Base-by-base conservation (phyloP, 2,113 vertebrate genomes). In the Gobiocypris rarus region DNA sequence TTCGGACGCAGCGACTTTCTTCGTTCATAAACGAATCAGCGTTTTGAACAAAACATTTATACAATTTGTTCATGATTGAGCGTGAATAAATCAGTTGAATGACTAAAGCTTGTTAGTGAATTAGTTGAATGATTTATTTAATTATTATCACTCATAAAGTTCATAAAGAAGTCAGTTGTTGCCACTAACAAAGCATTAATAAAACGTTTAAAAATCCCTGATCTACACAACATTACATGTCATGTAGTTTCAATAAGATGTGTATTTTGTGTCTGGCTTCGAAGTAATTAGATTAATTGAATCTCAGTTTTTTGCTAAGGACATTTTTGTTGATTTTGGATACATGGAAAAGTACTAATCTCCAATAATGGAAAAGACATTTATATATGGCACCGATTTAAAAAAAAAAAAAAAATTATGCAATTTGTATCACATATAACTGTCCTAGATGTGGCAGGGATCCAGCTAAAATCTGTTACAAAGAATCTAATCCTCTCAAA, bases 401-500 rank as follows among this genome's bases (percentile, higher is more conserved):
- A n/a, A n/a, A n/a, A n/a, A n/a, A n/a, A n/a, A n/a, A n/a, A n/a
- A n/a, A n/a, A n/a, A n/a, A n/a, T n/a, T n/a, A 61, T 7, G 38
- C 17, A 45, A 28, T 45, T 77, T n/a, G 43, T 78, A n/a, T 26
- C 76, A 28, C 54, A 54, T 28, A 58, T 8, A 38, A 15, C 73
- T 50, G 71, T 74, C 71, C 45, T 28, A 26, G 45, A 22, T 24
- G 2, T 78, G 76, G 56, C 56, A 43, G 75, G 26, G 76, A 24
- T 78, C 56, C 76, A 61, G 38, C 8, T 78, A 4, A 61, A 78
- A 61, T 78, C 34, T 43, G 14, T 45, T 78, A 28, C 4, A 17
- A 61, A 61, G 76, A 61, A 78, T 45, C 56, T 78, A 61, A 59
- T 61, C 56, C 56, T 78, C 22, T 43, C 4, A 78, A 61, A 58